These are phyloP conservation scores for Lycodopsis pacificus DNA, from an alignment of 2,797 vertebrate genomes.

Conservation along the genomic window DNA sequence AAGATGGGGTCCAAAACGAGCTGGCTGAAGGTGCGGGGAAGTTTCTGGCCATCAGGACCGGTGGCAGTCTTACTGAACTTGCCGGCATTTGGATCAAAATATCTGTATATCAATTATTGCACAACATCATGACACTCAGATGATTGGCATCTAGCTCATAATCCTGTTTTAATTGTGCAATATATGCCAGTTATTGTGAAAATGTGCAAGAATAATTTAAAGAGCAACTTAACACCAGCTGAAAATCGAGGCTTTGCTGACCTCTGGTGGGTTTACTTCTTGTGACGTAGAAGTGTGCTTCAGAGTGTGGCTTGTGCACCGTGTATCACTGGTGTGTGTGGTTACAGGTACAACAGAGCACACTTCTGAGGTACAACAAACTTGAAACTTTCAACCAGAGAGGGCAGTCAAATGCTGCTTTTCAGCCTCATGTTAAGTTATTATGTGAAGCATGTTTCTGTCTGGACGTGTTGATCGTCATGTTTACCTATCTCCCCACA, in stretches of 20 bases:
- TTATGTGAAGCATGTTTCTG: background rate
- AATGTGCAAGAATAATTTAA: background rate
- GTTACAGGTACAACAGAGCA: background rate
- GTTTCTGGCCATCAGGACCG: constrained; percentile 89
- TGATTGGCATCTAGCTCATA: background rate
- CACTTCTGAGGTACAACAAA: background rate
- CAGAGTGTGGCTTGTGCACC: background rate
- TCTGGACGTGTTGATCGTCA: background rate
- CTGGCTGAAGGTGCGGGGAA: constrained; percentile 91
- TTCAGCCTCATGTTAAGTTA: background rate
- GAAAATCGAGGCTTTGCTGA: background rate
- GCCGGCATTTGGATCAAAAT: constrained; percentile 90
- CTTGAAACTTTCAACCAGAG: background rate
- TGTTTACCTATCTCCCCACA: constrained; percentile 94
- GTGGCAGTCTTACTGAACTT: constrained; percentile 91
- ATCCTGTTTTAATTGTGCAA: background rate
- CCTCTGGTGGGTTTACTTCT: background rate
- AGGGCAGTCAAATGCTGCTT: background rate
- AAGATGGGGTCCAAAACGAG: constrained; percentile 94
- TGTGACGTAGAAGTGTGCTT: background rate
- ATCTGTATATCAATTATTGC: constrained; percentile 72
- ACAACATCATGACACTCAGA: constrained; percentile 20
- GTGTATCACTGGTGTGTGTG: background rate
- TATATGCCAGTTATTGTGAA: background rate
- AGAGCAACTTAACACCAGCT: constrained; percentile 5